Evolutionary conservation across 2,888 invertebrate species (phyloP).

Genomic region (Tetragnatha montana): DNA sequence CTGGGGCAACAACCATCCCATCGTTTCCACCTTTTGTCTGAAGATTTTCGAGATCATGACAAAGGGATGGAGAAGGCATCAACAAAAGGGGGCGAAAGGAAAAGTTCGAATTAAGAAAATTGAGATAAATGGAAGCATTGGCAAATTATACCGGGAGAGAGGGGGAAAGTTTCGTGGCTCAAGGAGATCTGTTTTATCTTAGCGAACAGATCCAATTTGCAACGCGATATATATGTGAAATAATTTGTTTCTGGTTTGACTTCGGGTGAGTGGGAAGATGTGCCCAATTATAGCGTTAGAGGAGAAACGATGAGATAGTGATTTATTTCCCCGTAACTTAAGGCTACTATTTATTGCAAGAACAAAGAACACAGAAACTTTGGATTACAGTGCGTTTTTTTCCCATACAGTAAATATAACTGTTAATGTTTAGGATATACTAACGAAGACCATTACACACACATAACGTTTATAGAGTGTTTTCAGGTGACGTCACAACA

Average conservation of each 20-base stretch:
- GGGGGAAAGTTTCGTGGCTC: slow-evolving; percentile 24
- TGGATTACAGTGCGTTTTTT: too few relatives aligned
- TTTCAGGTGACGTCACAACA: too few relatives aligned
- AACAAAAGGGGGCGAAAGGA: not conserved
- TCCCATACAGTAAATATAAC: too few relatives aligned
- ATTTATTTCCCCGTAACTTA: not conserved
- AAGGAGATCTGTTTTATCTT: slow-evolving; percentile 32
- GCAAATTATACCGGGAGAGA: slow-evolving; percentile 17
- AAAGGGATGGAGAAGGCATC: not conserved
- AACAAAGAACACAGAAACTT: not conserved
- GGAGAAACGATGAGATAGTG: not conserved
- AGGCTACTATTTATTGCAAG: not conserved
- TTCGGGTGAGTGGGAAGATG: not conserved
- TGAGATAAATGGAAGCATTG: slow-evolving; percentile 24
- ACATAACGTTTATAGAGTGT: too few relatives aligned
- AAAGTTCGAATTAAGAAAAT: slow-evolving; percentile 28
- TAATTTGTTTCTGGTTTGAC: not conserved
- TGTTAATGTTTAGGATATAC: too few relatives aligned
- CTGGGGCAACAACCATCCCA: not conserved
- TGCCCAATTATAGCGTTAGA: not conserved
- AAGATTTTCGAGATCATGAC: not conserved
- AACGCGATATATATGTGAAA: not conserved
- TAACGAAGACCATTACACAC: too few relatives aligned
- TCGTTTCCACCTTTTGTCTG: slow-evolving; percentile 15
- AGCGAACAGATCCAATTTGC: slow-evolving; percentile 25